Evolutionary conservation across 2,113 vertebrate species (phyloP).

Genomic region (Nesoenas mayeri): DNA sequence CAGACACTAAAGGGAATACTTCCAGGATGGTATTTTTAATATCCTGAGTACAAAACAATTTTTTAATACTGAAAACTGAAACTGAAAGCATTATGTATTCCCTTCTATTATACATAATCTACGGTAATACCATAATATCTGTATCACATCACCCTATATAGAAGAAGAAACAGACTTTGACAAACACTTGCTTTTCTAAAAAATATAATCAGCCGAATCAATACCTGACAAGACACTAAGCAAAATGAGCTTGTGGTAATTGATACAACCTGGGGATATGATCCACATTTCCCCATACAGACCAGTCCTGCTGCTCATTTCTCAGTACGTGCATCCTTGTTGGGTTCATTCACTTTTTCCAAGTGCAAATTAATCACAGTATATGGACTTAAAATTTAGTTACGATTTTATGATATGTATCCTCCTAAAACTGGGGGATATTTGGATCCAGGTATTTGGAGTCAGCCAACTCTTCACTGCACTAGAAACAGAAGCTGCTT

Average conservation of each 20-base stretch:
- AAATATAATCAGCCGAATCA: not conserved
- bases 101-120: not conserved
- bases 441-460: not conserved
- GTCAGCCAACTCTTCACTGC: not conserved
- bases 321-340: not conserved
- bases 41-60: not conserved
- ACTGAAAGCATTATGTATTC: not conserved
- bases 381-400: accelerated
- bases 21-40: not conserved
- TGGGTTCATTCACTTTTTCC: not conserved
- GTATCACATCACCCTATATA: not conserved
- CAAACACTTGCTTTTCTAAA: not conserved
- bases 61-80: not conserved
- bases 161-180: not conserved
- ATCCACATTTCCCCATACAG: not conserved
- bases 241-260: not conserved
- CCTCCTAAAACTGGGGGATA: not conserved
- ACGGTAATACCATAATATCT: not conserved
- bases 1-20: not conserved
- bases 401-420: not conserved
- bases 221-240: not conserved
- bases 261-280: not conserved
- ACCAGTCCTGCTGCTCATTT: not conserved
- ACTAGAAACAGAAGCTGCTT: not conserved
- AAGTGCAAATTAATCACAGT: not conserved